Conservation (phyloP, 2,888 invertebrate genomes). For the Cataglyphis albicans region DNA sequence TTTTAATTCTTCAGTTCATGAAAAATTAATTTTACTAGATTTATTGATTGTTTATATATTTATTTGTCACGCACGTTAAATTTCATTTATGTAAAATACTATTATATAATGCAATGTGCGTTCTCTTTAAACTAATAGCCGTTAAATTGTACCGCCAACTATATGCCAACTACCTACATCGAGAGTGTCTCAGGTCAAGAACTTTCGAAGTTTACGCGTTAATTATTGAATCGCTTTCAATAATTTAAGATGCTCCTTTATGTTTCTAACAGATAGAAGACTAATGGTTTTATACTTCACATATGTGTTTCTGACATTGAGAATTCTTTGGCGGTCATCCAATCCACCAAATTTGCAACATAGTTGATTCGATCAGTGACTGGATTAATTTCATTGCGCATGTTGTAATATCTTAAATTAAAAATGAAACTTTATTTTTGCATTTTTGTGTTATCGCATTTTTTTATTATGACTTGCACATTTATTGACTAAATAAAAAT, state of each 20-base stretch:
- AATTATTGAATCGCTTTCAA: slow-evolving; percentile 23
- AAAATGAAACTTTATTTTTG: neutral
- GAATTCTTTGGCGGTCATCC: neutral
- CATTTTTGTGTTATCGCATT: neutral
- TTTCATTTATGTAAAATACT: slow-evolving; percentile 7
- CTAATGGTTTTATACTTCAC: neutral
- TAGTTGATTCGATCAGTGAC: neutral
- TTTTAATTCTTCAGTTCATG: neutral
- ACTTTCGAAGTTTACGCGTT: slow-evolving; percentile 26
- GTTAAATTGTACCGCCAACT: slow-evolving; percentile 13
- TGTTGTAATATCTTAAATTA: neutral
- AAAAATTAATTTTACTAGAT: neutral
- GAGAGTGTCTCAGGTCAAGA: neutral
- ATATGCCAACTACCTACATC: slow-evolving; percentile 3
- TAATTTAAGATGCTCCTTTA: neutral
- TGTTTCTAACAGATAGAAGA: neutral
- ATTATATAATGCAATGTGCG: neutral
- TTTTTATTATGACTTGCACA: neutral
- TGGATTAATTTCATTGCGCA: neutral
- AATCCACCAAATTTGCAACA: neutral
- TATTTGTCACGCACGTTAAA: neutral
- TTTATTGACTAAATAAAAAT: slow-evolving; percentile 7
- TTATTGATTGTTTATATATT: slow-evolving; percentile 14
- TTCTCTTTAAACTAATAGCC: slow-evolving; percentile 2
- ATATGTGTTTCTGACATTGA: slow-evolving; percentile 3